phyloP scores from a whole-genome alignment of 2,797 vertebrate genomes.

The Phoebastria nigripes region DNA sequence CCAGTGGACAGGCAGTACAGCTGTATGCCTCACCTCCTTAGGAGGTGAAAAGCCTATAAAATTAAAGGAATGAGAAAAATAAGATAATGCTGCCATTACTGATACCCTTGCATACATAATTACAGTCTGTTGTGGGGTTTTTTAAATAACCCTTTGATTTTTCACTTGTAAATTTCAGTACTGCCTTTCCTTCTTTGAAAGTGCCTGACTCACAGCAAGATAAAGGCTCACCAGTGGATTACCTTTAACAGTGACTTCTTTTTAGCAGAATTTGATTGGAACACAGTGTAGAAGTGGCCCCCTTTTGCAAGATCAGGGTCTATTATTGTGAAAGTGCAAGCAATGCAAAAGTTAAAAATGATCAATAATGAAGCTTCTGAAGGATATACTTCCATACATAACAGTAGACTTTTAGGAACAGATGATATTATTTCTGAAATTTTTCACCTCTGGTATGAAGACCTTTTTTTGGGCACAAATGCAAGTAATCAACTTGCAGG shows the following conservation, averaged over 20 bases:
- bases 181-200: neutral
- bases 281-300: neutral
- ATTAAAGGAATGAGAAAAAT: neutral
- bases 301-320: neutral
- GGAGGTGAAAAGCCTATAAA: neutral
- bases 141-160: neutral
- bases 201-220: neutral
- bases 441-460: neutral
- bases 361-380: neutral
- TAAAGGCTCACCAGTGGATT: neutral
- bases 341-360: neutral
- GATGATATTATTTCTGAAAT: neutral
- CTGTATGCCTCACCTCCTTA: neutral
- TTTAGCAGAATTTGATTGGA: neutral
- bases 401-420: neutral
- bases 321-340: neutral
- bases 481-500: neutral
- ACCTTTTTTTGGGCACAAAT: neutral
- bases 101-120: neutral
- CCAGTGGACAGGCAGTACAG: neutral
- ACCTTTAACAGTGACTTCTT: neutral
- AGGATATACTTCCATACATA: neutral
- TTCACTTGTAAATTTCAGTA: neutral
- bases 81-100: neutral
- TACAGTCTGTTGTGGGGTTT: neutral